Conservation (phyloP, 2,113 vertebrate genomes). For the Meriones unguiculatus region DNA sequence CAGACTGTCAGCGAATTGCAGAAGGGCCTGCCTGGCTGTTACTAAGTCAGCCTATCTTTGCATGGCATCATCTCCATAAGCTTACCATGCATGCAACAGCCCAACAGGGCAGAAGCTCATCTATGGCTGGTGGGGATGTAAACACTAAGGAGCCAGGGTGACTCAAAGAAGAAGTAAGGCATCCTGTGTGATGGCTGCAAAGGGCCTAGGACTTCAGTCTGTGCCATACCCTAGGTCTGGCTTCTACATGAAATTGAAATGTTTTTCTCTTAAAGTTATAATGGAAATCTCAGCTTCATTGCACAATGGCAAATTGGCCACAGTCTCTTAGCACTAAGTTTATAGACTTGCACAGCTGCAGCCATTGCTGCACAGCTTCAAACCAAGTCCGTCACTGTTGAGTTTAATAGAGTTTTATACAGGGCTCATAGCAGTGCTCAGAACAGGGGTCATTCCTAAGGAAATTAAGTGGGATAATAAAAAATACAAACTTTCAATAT, state of each 20-base stretch:
- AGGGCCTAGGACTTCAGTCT: conserved; percentile 63
- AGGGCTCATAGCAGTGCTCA: conserved; percentile 90
- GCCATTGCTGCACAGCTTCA: conserved; percentile 85
- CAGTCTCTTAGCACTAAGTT: conserved; percentile 82
- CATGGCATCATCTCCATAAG: too few species aligned
- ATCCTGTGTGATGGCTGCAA: too few species aligned
- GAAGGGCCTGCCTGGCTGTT: too few species aligned
- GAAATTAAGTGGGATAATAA: conserved; percentile 87
- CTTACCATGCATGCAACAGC: too few species aligned
- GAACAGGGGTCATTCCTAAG: conserved; percentile 85
- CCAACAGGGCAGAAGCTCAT: too few species aligned
- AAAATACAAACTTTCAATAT: conserved; percentile 84
- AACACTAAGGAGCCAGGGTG: too few species aligned
- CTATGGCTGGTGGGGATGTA: too few species aligned
- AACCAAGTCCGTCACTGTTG: conserved; percentile 82
- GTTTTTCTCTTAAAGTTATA: conserved; percentile 82
- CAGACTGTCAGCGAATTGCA: too few species aligned
- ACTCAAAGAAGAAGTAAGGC: too few species aligned
- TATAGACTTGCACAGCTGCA: conserved; percentile 83
- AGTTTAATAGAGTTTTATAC: conserved; percentile 84
- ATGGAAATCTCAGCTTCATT: conserved; percentile 83
- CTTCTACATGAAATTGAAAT: conserved; percentile 71
- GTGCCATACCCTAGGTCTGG: conserved; percentile 76
- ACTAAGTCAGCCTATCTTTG: too few species aligned
- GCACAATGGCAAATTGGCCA: conserved; percentile 82